phyloP scores from a whole-genome alignment of 2,888 invertebrate genomes.

The Eilema caniola region DNA sequence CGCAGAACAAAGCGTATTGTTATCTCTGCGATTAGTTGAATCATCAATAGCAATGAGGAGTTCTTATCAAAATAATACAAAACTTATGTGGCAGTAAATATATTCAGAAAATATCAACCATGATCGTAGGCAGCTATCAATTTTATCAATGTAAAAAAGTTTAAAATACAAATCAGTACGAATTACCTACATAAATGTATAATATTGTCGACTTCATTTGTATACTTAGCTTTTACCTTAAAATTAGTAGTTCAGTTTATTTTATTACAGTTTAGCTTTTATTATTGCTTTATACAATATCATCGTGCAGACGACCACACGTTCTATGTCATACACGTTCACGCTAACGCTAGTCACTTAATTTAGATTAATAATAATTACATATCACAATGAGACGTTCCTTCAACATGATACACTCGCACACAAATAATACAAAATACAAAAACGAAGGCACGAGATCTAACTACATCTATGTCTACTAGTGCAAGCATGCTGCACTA shows the following conservation, averaged over 20 bases:
- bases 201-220: slow-evolving; percentile 74
- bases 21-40: slow-evolving; percentile 45
- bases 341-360: slow-evolving; percentile 85
- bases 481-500: slow-evolving; percentile 77
- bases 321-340: slow-evolving; percentile 78
- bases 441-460: slow-evolving; percentile 86
- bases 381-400: slow-evolving; percentile 87
- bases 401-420: slow-evolving; percentile 81
- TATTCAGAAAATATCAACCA: slow-evolving; percentile 86
- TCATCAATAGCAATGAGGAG: slow-evolving; percentile 45
- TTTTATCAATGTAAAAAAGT: slow-evolving; percentile 80
- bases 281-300: slow-evolving; percentile 85
- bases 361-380: slow-evolving; percentile 86
- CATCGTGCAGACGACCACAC: slow-evolving; percentile 81
- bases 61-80: slow-evolving; percentile 65
- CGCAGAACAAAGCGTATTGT: slow-evolving; percentile 47
- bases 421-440: slow-evolving; percentile 79
- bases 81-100: slow-evolving; percentile 82
- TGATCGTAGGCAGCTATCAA: slow-evolving; percentile 70
- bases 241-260: slow-evolving; percentile 72
- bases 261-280: slow-evolving; percentile 54
- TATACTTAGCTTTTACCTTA: slow-evolving; percentile 76
- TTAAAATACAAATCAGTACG: slow-evolving; percentile 71
- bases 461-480: slow-evolving; percentile 81
- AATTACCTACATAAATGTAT: slow-evolving; percentile 69